Conservation (phyloP, 2,888 invertebrate species). For the Brachynemurus nebulosus region DNA sequence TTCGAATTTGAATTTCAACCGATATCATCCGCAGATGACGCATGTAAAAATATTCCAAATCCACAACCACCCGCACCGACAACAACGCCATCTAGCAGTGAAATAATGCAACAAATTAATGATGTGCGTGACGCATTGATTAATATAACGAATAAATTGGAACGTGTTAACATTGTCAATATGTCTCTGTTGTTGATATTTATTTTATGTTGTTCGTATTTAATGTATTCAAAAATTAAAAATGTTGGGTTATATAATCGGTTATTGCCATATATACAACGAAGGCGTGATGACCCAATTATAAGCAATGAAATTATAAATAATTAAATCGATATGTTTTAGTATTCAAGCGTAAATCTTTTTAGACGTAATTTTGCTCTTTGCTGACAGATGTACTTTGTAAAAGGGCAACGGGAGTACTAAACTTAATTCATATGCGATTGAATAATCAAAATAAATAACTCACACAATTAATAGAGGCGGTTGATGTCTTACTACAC, state of each 20-base stretch:
- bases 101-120: background rate
- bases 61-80: background rate
- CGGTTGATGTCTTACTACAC: no score
- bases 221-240: background rate
- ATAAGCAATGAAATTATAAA: no score
- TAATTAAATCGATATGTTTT: no score
- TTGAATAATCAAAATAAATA: no score
- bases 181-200: background rate
- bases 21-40: background rate
- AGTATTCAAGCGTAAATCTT: no score
- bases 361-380: no score
- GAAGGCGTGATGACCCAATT: constrained; percentile 2
- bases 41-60: background rate
- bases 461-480: no score
- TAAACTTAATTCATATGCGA: no score
- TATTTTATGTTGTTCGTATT: background rate
- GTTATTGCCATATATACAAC: background rate
- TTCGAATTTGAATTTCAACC: background rate
- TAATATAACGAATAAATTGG: background rate
- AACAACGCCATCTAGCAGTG: background rate
- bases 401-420: no score
- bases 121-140: background rate
- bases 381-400: no score
- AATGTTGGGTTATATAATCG: background rate
- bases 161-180: background rate